Percentiles rank a stretch among this genome's conserved stretches.
These are phyloP conservation scores for Peromyscus eremicus DNA, from an alignment of 2,797 vertebrate genomes.

Conservation along the genomic window DNA sequence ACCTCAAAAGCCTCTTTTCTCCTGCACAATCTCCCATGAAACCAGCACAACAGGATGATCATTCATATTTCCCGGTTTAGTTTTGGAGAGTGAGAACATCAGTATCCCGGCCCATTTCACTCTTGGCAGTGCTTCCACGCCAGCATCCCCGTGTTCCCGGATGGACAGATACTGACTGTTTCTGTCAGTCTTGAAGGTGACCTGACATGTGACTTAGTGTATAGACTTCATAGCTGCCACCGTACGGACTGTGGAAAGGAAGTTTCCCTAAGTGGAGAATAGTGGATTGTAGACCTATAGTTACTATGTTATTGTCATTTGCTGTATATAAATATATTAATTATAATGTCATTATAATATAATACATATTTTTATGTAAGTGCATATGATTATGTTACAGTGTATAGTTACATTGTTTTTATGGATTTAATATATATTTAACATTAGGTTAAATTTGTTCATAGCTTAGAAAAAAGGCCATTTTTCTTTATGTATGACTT, in stretches of 20 bases:
- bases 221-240: background rate
- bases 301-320: background rate
- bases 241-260: background rate
- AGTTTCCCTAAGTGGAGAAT: background rate
- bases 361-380: background rate
- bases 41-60: background rate
- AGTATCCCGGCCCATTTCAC: no score
- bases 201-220: background rate
- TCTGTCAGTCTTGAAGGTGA: background rate
- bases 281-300: background rate
- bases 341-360: background rate
- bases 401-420: background rate
- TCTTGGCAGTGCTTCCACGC: background rate
- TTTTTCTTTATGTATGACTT: background rate
- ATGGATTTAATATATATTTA: background rate
- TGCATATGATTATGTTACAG: background rate
- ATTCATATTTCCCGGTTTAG: background rate
- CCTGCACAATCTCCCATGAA: background rate
- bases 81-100: background rate
- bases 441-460: background rate
- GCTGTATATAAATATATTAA: background rate
- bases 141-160: background rate
- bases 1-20: background rate
- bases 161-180: background rate
- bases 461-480: background rate